These are phyloP conservation scores for Anorthoa munda DNA, from an alignment of 2,888 invertebrate genomes.

Conservation along the genomic window DNA sequence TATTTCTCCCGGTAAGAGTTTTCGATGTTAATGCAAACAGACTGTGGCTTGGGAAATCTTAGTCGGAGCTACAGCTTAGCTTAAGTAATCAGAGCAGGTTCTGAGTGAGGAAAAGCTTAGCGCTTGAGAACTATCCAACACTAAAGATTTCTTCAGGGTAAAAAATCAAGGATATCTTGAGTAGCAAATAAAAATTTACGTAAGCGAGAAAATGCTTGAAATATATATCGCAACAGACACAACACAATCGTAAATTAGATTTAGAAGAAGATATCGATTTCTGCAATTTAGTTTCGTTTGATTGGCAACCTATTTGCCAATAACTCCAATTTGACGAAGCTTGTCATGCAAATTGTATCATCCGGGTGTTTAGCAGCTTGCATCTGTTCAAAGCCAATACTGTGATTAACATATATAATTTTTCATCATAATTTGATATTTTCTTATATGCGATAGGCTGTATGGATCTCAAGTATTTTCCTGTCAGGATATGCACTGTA, in stretches of 20 bases:
- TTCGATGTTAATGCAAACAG: constrained; percentile 18
- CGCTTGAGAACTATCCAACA: constrained; percentile 11
- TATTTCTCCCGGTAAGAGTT: constrained; percentile 36
- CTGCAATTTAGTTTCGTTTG: constrained; percentile 21
- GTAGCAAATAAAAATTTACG: constrained; percentile 7
- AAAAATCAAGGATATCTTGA: not conserved
- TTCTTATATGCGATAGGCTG: not conserved
- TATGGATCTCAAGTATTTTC: not conserved
- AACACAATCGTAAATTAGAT: constrained; percentile 26
- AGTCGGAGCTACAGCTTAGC: constrained; percentile 25
- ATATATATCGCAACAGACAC: constrained; percentile 26
- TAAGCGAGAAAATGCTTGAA: not conserved
- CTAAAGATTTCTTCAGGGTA: not conserved
- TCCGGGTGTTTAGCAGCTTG: not conserved
- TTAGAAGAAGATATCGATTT: constrained; percentile 30
- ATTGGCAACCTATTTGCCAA: constrained; percentile 28
- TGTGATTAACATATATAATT: not conserved
- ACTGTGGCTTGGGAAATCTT: constrained; percentile 22
- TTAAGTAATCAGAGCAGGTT: constrained; percentile 43
- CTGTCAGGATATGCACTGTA: not conserved
- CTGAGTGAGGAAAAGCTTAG: constrained; percentile 24
- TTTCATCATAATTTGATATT: not conserved
- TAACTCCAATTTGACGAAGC: constrained; percentile 6
- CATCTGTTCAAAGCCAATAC: not conserved
- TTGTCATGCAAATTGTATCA: constrained; percentile 13